Conservation (phyloP, 2,797 vertebrate genomes). For the Cryptoprocta ferox region DNA sequence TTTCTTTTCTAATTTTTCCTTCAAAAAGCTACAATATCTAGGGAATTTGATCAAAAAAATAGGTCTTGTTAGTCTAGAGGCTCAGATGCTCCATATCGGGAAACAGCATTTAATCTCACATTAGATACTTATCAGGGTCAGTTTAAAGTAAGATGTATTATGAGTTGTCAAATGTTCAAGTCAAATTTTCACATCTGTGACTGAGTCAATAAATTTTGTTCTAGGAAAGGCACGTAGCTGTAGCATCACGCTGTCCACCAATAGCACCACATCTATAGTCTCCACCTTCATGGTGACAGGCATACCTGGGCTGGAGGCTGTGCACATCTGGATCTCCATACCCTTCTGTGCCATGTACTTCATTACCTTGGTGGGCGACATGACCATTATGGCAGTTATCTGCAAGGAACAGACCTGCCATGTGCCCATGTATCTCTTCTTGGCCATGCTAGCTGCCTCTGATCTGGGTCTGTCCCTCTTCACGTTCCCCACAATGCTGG, state of each 20-base stretch:
- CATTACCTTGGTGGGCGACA: conserved; percentile 33
- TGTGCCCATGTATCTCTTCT: conserved; percentile 64
- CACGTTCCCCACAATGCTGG: conserved; percentile 59
- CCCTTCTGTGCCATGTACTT: conserved; percentile 53
- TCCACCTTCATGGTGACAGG: conserved; percentile 67
- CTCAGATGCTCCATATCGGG: background rate
- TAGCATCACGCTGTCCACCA: background rate
- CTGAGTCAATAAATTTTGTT: background rate
- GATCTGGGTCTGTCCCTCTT: conserved; percentile 56
- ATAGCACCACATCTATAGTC: background rate
- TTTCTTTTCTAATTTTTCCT: background rate
- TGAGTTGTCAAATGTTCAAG: background rate
- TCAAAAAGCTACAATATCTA: background rate
- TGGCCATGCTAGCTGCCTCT: conserved; percentile 61
- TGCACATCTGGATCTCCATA: conserved; percentile 47
- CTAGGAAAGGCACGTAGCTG: background rate
- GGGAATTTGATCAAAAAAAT: background rate
- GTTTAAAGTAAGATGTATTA: background rate
- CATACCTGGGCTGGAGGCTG: conserved; percentile 30
- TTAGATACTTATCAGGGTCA: background rate
- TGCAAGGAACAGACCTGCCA: conserved; percentile 43
- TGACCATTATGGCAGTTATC: conserved; percentile 32
- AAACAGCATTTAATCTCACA: background rate
- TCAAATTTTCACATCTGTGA: background rate
- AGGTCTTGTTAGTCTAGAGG: background rate